Percentiles rank a stretch among this genome's conserved stretches.
Conservation (phyloP, 2,888 invertebrate genomes). For the Physocephala rufipes region DNA sequence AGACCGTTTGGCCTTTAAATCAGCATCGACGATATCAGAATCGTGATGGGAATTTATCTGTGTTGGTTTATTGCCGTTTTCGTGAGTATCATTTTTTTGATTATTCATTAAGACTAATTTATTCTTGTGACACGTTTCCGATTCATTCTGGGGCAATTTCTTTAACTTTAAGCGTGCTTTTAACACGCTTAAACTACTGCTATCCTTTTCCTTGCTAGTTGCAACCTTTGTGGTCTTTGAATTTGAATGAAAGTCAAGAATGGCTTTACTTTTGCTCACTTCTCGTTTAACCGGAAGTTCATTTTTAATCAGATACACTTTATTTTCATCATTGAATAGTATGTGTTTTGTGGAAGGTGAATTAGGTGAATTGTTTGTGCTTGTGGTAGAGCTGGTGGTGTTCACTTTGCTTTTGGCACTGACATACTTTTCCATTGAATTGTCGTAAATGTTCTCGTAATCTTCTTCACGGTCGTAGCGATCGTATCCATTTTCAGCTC, state of each 20-base stretch:
- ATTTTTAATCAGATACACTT: slow-evolving; percentile 64
- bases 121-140: slow-evolving; percentile 27
- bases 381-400: slow-evolving; percentile 45
- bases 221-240: background rate
- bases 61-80: slow-evolving; percentile 38
- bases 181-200: slow-evolving; percentile 46
- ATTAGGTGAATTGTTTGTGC: background rate
- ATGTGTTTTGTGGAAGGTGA: slow-evolving; percentile 55
- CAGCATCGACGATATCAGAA: background rate
- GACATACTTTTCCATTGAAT: slow-evolving; percentile 33
- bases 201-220: slow-evolving; percentile 30
- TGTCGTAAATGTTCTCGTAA: slow-evolving; percentile 39
- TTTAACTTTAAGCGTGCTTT: slow-evolving; percentile 58
- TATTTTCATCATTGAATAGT: slow-evolving; percentile 64
- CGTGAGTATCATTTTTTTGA: slow-evolving; percentile 14
- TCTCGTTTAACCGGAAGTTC: slow-evolving; percentile 58
- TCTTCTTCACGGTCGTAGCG: slow-evolving; percentile 35
- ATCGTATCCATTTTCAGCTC: background rate
- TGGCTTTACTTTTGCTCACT: slow-evolving; percentile 40
- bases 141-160: slow-evolving; percentile 43
- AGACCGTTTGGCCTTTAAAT: slow-evolving; percentile 28
- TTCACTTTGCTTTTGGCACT: slow-evolving; percentile 28
- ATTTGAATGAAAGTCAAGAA: slow-evolving; percentile 7
- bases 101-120: slow-evolving; percentile 2
- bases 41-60: slow-evolving; percentile 31